Percentiles rank a stretch among this genome's conserved stretches.
Conservation (phyloP, 2,113 vertebrate genomes). For the Peromyscus maniculatus region DNA sequence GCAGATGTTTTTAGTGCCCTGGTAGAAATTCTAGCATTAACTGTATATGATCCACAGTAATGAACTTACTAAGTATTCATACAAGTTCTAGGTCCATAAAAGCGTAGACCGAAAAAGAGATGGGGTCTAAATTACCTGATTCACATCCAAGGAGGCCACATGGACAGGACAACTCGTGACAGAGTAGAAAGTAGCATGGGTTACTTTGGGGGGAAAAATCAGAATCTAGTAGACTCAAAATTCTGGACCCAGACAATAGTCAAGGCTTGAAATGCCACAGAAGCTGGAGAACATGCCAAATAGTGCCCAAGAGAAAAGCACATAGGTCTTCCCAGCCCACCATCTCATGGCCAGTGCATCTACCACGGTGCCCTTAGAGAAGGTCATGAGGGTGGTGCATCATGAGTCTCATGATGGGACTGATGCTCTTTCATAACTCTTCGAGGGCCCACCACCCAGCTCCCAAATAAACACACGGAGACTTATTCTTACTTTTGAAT, state of each 20-base stretch:
- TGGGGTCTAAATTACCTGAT: background rate
- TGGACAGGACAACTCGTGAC: background rate
- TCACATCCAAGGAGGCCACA: background rate
- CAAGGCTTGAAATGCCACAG: background rate
- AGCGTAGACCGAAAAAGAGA: background rate
- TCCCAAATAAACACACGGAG: background rate
- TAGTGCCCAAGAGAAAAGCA: background rate
- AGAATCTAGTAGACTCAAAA: background rate
- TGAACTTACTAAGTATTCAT: constrained; percentile 46
- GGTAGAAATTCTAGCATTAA: constrained; percentile 69
- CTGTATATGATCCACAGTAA: constrained; percentile 45
- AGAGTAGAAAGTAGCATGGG: background rate
- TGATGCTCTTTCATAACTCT: background rate
- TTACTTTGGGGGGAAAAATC: background rate
- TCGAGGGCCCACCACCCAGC: background rate
- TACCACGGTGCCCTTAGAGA: too few species aligned
- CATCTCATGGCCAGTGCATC: background rate
- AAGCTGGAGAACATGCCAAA: background rate
- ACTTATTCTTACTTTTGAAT: too few species aligned
- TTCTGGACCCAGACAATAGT: background rate
- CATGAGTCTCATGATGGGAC: background rate
- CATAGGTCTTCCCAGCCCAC: background rate
- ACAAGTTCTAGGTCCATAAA: constrained; percentile 15
- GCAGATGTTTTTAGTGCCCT: constrained; percentile 70
- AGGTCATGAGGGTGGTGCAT: background rate